Evolutionary conservation across 2,797 vertebrate genomes (phyloP).

Genomic region (Ptychobarbus kaznakovi): DNA sequence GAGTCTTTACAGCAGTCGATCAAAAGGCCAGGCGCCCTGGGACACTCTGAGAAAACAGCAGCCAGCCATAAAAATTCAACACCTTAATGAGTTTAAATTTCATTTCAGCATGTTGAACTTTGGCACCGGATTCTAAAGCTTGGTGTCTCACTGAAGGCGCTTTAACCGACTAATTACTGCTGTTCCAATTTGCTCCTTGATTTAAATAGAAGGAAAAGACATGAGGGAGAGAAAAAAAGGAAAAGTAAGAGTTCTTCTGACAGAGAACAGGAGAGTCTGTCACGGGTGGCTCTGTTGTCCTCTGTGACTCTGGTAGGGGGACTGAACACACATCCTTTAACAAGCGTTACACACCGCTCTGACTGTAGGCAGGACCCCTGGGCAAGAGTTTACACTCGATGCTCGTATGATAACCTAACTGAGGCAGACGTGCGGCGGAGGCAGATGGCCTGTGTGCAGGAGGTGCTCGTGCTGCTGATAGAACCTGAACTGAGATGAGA

Average conservation of each 20-base stretch:
- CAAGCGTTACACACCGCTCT: conserved; percentile 12
- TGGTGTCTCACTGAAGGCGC: conserved; percentile 69
- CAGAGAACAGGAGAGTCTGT: conserved; percentile 8
- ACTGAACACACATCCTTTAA: conserved; percentile 42
- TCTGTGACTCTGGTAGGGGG: conserved; percentile 18
- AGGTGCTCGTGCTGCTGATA: conserved; percentile 1
- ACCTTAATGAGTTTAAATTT: conserved; percentile 93
- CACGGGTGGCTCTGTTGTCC: conserved; percentile 16
- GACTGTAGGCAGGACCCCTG: conserved; percentile 29
- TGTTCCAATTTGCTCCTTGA: conserved; percentile 79
- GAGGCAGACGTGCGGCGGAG: conserved; percentile 1
- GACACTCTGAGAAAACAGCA: conserved; percentile 89
- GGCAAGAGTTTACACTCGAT: neutral
- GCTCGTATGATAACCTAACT: conserved; percentile 22
- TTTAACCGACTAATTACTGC: conserved; percentile 82
- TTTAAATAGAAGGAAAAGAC: conserved; percentile 56
- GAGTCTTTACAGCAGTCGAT: conserved; percentile 87
- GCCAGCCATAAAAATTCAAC: conserved; percentile 89
- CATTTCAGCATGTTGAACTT: conserved; percentile 87
- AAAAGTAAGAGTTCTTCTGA: conserved; percentile 35
- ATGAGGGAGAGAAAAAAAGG: conserved; percentile 32
- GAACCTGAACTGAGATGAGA: conserved; percentile 33
- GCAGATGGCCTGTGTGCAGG: conserved; percentile 29
- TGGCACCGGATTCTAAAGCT: conserved; percentile 80
- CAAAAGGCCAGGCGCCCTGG: conserved; percentile 87